These are phyloP conservation scores for Campylomormyrus tamandua DNA, from an alignment of 2,113 vertebrate genomes.

Conservation along the genomic window DNA sequence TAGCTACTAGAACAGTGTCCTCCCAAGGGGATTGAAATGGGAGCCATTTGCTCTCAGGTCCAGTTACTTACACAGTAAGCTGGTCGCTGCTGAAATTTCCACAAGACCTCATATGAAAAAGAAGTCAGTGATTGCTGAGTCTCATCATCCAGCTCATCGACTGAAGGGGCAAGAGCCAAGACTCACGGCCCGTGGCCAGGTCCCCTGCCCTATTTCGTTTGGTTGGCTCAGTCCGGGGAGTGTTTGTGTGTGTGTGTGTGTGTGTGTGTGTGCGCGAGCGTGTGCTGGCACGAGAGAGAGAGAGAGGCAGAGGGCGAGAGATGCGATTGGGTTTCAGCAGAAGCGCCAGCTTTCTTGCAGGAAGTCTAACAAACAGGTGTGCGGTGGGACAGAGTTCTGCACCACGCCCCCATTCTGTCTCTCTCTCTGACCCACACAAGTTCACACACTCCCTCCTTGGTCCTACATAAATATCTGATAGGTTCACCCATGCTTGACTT, in stretches of 20 bases:
- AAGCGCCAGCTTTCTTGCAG: not conserved
- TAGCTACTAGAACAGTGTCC: not conserved
- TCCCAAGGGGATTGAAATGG: not conserved
- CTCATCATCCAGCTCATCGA: not conserved
- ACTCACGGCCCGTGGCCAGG: not conserved
- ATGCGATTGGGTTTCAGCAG: not conserved
- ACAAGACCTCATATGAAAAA: not conserved
- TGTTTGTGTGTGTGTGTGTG: not conserved
- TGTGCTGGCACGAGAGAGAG: not conserved
- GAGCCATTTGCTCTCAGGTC: not conserved
- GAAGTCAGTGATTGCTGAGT: not conserved
- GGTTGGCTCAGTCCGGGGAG: not conserved
- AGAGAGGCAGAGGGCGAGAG: not conserved
- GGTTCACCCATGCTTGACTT: not conserved
- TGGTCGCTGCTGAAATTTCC: not conserved
- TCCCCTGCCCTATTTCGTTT: not conserved
- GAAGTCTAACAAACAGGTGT: conserved; percentile 11
- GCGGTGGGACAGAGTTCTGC: not conserved
- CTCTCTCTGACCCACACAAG: not conserved
- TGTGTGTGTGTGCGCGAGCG: not conserved
- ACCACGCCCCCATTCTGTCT: not conserved
- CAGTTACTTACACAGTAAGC: conserved; percentile 6
- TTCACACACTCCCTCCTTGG: not conserved
- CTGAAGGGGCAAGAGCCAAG: not conserved
- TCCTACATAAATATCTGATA: not conserved